These are phyloP conservation scores for Idaea biselata DNA, from an alignment of 2,888 invertebrate species.

Conservation along the genomic window DNA sequence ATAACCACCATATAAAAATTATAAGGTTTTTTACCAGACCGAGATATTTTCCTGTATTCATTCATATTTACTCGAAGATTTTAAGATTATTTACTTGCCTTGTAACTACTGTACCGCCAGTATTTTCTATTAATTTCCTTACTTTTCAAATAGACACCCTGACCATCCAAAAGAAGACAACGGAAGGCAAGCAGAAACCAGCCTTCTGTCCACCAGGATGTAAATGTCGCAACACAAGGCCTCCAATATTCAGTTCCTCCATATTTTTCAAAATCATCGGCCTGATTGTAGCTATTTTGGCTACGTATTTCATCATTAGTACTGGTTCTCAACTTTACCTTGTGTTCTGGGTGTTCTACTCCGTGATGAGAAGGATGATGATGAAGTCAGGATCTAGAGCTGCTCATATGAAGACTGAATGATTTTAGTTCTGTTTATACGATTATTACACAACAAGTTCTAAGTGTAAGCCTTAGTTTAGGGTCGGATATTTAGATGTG, in stretches of 20 bases:
- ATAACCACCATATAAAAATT: too few species aligned
- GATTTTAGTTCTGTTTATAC: slow-evolving; percentile 8
- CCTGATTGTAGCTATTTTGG: slow-evolving; percentile 58
- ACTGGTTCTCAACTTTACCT: slow-evolving; percentile 66
- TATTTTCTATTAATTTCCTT: slow-evolving; percentile 8
- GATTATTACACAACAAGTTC: not conserved
- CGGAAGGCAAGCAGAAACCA: slow-evolving; percentile 10
- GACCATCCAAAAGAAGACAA: slow-evolving; percentile 17
- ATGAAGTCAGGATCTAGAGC: slow-evolving; percentile 36
- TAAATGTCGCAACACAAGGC: slow-evolving; percentile 36
- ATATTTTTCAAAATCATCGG: slow-evolving; percentile 55
- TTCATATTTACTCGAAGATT: too few species aligned
- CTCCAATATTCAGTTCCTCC: slow-evolving; percentile 14
- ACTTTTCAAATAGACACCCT: slow-evolving; percentile 41
- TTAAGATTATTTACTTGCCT: too few species aligned
- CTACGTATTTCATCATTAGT: slow-evolving; percentile 59
- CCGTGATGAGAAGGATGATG: slow-evolving; percentile 60
- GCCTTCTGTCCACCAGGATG: slow-evolving; percentile 47
- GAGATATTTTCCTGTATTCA: too few species aligned
- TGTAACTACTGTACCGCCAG: too few species aligned
- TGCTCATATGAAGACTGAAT: slow-evolving; percentile 47
- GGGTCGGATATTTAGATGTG: too few species aligned
- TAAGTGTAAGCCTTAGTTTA: too few species aligned
- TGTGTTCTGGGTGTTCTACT: slow-evolving; percentile 66
- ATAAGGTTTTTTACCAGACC: too few species aligned